Evolutionary conservation across 2,888 invertebrate species (phyloP), one percentile per base, ranked within the genome.

Genomic region (Caenorhabditis virilis): DNA sequence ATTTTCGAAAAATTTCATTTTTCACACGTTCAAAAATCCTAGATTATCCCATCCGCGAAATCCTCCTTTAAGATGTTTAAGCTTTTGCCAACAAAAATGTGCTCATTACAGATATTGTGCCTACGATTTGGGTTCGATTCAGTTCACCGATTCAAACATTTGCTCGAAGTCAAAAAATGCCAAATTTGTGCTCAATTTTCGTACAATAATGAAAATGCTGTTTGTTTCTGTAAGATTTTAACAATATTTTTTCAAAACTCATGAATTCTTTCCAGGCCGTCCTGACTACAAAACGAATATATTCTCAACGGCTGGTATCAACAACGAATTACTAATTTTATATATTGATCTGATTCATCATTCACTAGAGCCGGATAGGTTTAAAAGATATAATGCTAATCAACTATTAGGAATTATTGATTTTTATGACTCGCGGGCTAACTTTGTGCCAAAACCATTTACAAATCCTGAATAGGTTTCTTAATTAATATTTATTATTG

Each of bases 271-370:
- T 57, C 15, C 30, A 64, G 64, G 64, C 20, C 52, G 59, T 25
- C 6, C 25, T 26, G 23, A 50, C 27, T 56, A 43, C 15, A 30
- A 45, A 1, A 38, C 26, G 3, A 39, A 45, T 2, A 59, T 30
- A 30, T 64, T 35, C n/a, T 43, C 23, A 6, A 65, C 60, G 15
- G 46, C 35, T 5, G 47, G 30, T 0, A 35, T 41, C 20, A n/a
- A 27, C 2, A 33, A 30, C 11, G 65, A 65, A 6, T n/a, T 60
- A 7, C 18, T 53, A 25, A 51, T 35, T 15, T 6, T 55, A 4
- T 65, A 65, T 35, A 48, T 60, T 30, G 65, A 65, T 60, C 35
- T 65, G 16, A 20, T 65, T 9, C 60, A 65, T 43, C n/a, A 26
- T n/a, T 11, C 65, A n/a, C 45, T 65, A 20, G 65, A 65, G 47